Evolutionary conservation across 2,113 vertebrate species (phyloP).

Genomic region (Pandion haliaetus): DNA sequence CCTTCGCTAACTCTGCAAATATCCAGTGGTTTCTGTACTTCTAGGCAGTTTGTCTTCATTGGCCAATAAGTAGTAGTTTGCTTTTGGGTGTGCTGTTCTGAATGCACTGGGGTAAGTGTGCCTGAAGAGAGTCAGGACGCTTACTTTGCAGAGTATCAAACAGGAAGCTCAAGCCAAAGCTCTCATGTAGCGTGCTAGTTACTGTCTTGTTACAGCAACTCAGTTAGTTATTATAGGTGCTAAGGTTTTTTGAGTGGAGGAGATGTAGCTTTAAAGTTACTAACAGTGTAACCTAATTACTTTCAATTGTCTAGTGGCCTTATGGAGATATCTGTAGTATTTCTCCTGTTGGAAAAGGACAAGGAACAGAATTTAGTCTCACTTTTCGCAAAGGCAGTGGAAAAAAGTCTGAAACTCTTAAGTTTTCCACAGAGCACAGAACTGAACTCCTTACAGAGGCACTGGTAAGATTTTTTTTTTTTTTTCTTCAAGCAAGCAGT

Average conservation of each 20-base stretch:
- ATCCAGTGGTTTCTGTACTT: not conserved
- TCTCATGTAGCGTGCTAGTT: accelerated
- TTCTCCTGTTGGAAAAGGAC: constrained; percentile 93
- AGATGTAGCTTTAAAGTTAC: not conserved
- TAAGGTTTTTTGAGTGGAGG: not conserved
- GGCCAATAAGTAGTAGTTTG: not conserved
- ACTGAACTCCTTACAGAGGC: constrained; percentile 98
- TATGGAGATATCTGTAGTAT: constrained; percentile 98
- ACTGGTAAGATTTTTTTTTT: constrained; percentile 78
- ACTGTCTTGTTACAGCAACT: not conserved
- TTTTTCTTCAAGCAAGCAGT: not conserved
- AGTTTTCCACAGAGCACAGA: constrained; percentile 98
- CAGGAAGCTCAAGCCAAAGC: not conserved
- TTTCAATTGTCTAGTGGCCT: constrained; percentile 86
- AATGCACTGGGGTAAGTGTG: not conserved
- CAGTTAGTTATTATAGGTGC: not conserved
- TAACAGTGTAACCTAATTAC: not conserved
- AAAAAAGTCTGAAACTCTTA: constrained; percentile 96
- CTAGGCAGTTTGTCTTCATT: not conserved
- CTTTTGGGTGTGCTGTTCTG: not conserved
- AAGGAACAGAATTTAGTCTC: constrained; percentile 96
- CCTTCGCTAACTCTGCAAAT: not conserved
- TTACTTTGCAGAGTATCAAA: not conserved
- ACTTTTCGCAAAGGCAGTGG: constrained; percentile 97
- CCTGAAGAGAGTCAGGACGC: not conserved